Percentiles rank a stretch among this genome's conserved stretches.
Evolutionary conservation across 2,113 vertebrate genomes (phyloP).

Genomic region (Callopanchax toddi): DNA sequence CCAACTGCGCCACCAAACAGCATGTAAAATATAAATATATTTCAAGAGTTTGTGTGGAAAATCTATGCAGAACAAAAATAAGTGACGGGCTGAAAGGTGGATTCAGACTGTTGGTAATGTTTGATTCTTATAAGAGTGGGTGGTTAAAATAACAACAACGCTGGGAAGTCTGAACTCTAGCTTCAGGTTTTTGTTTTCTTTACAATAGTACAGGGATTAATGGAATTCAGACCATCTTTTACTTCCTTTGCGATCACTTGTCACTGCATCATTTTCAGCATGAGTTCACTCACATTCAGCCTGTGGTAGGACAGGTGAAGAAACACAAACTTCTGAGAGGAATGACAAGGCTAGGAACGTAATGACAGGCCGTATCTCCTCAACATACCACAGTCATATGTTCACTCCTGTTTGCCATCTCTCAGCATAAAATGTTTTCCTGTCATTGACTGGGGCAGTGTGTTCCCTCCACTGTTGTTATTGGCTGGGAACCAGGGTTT

Average conservation of each 20-base stretch:
- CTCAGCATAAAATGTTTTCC: slow-evolving; percentile 56
- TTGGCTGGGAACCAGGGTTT: slow-evolving; percentile 61
- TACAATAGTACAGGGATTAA: too few species aligned
- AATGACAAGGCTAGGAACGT: background rate
- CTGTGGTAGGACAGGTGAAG: background rate
- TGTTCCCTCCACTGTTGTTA: slow-evolving; percentile 62
- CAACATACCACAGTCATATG: slow-evolving; percentile 12
- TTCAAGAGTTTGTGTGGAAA: too few species aligned
- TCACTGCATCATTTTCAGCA: background rate
- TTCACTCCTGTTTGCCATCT: slow-evolving; percentile 25
- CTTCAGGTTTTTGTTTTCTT: too few species aligned
- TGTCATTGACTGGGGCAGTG: slow-evolving; percentile 40
- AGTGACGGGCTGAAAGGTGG: too few species aligned
- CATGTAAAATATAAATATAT: too few species aligned
- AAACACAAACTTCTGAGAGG: background rate
- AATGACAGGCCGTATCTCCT: slow-evolving; percentile 18
- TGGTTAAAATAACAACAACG: too few species aligned
- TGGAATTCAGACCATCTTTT: background rate
- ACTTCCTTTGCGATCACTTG: background rate
- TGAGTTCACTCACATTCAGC: background rate
- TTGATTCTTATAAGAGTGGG: too few species aligned
- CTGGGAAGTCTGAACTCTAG: too few species aligned
- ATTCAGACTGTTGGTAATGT: too few species aligned
- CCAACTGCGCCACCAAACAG: too few species aligned
- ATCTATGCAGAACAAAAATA: too few species aligned